A percentile compares a stretch with the other conserved stretches of the same genome.
These are phyloP conservation scores for Melipona bicolor DNA, from an alignment of 2,888 invertebrate species.

Conservation along the genomic window DNA sequence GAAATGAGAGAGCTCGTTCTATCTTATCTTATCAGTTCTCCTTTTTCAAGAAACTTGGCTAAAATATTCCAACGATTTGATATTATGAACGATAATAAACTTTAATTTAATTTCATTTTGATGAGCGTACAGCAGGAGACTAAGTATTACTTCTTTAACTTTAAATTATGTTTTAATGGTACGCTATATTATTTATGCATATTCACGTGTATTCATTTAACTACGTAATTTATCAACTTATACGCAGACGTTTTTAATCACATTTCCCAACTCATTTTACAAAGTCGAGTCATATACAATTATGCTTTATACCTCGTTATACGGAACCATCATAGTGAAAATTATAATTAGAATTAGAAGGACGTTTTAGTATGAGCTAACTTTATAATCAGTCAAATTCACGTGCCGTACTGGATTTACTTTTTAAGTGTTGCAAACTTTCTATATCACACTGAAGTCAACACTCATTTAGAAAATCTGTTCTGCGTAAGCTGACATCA, in stretches of 20 bases:
- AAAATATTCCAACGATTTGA: slow-evolving; percentile 23
- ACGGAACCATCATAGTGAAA: slow-evolving; percentile 19
- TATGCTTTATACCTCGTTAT: slow-evolving; percentile 16
- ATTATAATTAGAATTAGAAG: slow-evolving; percentile 25
- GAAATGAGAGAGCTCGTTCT: neutral
- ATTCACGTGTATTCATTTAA: no score
- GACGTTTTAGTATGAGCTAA: slow-evolving; percentile 6
- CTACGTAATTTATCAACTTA: neutral
- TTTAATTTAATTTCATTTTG: slow-evolving; percentile 28
- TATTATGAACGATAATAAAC: slow-evolving; percentile 26
- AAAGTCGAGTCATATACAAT: neutral
- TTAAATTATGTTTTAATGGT: slow-evolving; percentile 17
- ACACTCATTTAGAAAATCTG: neutral
- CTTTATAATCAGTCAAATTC: slow-evolving; percentile 39
- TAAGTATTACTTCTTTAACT: neutral
- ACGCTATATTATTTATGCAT: no score
- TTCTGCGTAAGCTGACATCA: neutral
- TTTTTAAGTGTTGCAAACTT: slow-evolving; percentile 7
- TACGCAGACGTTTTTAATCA: slow-evolving; percentile 16
- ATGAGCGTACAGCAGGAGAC: neutral
- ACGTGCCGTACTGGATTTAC: neutral
- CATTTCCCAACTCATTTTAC: slow-evolving; percentile 6
- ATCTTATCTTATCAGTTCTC: neutral
- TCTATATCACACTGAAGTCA: neutral
- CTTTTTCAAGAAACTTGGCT: neutral